Percentiles rank a stretch among this genome's conserved stretches.
Evolutionary conservation across 2,888 invertebrate genomes (phyloP).

Genomic region (Amphipoea oculea): DNA sequence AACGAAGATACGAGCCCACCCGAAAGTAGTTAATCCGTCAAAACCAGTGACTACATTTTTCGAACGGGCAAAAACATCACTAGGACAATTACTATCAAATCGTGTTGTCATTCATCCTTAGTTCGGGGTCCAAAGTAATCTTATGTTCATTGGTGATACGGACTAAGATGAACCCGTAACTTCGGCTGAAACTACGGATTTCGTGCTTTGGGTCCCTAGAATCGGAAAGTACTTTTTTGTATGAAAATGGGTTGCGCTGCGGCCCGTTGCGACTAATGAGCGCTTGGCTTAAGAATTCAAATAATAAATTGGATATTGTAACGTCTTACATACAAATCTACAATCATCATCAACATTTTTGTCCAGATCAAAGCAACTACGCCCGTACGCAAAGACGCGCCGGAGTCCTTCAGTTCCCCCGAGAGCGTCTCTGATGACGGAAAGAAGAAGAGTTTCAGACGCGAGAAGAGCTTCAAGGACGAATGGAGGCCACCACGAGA

Average conservation of each 20-base stretch:
- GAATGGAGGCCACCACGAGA: slow-evolving; percentile 79
- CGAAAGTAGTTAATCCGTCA: no score
- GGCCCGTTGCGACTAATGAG: neutral
- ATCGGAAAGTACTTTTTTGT: neutral
- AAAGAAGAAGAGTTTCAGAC: slow-evolving; percentile 77
- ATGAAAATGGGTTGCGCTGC: neutral
- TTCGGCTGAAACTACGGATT: no score
- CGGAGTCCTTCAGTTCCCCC: slow-evolving; percentile 84
- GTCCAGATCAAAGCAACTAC: slow-evolving; percentile 79
- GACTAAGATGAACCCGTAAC: no score
- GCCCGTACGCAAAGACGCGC: slow-evolving; percentile 83
- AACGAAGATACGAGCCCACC: no score
- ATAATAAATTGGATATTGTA: neutral
- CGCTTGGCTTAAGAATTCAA: neutral
- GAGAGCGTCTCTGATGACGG: slow-evolving; percentile 81
- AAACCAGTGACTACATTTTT: no score
- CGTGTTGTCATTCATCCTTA: no score
- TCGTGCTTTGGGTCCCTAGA: no score
- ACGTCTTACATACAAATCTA: neutral
- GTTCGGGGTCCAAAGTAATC: no score
- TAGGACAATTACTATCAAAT: no score
- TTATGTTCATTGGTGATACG: no score
- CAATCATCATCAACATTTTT: neutral
- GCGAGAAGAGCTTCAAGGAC: slow-evolving; percentile 87
- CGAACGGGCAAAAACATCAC: no score